A percentile compares a stretch with the other conserved stretches of the same genome.
phyloP scores from a whole-genome alignment of 2,113 vertebrate genomes.

The Sminthopsis crassicaudata region DNA sequence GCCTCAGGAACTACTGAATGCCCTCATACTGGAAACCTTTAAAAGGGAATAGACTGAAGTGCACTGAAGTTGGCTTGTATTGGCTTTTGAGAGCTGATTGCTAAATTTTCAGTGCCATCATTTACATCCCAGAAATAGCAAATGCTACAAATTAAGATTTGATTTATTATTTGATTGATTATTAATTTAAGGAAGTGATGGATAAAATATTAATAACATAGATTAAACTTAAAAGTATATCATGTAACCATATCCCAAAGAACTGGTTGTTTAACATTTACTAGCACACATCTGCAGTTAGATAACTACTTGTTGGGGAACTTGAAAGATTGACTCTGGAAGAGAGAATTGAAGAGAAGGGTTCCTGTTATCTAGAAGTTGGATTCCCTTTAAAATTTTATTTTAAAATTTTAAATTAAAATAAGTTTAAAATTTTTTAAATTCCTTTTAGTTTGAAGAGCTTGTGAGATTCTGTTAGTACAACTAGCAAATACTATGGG shows the following conservation, averaged over 20 bases:
- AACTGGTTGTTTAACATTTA: neutral
- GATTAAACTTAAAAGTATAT: neutral
- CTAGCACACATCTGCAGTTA: neutral
- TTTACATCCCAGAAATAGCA: neutral
- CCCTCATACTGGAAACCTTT: neutral
- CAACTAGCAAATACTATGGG: neutral
- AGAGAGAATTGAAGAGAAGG: neutral
- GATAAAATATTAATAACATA: neutral
- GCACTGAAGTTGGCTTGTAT: neutral
- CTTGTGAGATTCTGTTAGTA: neutral
- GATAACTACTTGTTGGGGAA: neutral
- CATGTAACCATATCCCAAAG: neutral
- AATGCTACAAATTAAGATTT: neutral
- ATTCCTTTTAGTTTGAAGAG: neutral
- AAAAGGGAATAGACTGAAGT: neutral
- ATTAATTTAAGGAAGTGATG: neutral
- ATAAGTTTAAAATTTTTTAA: too few relatives aligned
- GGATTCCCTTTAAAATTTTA: too few relatives aligned
- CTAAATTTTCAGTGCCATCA: neutral
- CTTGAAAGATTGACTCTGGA: neutral
- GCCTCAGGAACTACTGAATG: neutral
- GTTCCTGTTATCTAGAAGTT: neutral
- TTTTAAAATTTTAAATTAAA: too few relatives aligned
- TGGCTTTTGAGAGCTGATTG: neutral
- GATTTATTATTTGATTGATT: neutral